These are phyloP conservation scores for Piscicola geometra DNA, from an alignment of 2,888 invertebrate genomes.

Conservation along the genomic window DNA sequence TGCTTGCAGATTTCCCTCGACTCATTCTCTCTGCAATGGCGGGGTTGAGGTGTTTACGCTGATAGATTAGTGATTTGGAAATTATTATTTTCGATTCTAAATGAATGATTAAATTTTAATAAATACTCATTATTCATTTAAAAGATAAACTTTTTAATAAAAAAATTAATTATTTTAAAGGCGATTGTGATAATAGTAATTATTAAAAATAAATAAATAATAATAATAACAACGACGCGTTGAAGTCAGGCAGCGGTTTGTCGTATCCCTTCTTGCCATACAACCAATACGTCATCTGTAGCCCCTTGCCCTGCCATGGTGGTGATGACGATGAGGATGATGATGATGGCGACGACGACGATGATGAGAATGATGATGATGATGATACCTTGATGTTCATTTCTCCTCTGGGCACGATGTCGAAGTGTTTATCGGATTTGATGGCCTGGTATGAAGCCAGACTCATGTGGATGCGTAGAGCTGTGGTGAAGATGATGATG, in stretches of 20 bases:
- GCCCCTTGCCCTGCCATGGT: slow-evolving; percentile 37
- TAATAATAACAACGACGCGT: slow-evolving; percentile 17
- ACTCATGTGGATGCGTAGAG: slow-evolving; percentile 43
- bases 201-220: too few species aligned
- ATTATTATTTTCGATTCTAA: too few species aligned
- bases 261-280: slow-evolving; percentile 39
- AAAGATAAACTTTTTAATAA: too few species aligned
- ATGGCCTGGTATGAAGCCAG: slow-evolving; percentile 37
- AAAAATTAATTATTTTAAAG: too few species aligned
- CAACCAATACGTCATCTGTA: slow-evolving; percentile 41
- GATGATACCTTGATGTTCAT: slow-evolving; percentile 41
- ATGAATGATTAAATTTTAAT: too few species aligned
- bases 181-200: too few species aligned
- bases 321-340: not conserved
- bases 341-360: not conserved
- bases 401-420: slow-evolving; percentile 40
- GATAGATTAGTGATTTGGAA: too few species aligned
- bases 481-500: slow-evolving; percentile 28
- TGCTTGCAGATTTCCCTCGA: not conserved
- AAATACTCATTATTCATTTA: too few species aligned
- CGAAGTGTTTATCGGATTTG: slow-evolving; percentile 34
- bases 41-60: too few species aligned
- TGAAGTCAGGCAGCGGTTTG: slow-evolving; percentile 37
- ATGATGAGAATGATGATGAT: too few species aligned
- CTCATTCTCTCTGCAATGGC: too few species aligned